These are phyloP conservation scores for Heliothis subflexa DNA, from an alignment of 1,140 invertebrate genomes.

Conservation along the genomic window DNA sequence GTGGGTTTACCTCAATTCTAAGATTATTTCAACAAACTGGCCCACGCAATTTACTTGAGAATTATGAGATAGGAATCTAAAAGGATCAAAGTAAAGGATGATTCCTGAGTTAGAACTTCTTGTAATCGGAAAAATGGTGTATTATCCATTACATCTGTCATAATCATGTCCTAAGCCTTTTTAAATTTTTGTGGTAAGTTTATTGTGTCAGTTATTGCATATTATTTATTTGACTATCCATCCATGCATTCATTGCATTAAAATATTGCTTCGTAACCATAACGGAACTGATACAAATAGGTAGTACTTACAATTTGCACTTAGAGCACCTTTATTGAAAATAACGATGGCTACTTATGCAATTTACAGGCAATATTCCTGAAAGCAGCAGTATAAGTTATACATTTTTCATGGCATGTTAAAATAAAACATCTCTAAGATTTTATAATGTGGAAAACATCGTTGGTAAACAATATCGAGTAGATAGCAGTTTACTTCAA, in stretches of 20 bases:
- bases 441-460: conserved; percentile 49
- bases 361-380: conserved; percentile 27
- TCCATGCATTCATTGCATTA: neutral
- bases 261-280: neutral
- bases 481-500: conserved; percentile 48
- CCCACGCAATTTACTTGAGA: conserved; percentile 31
- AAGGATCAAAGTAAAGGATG: conserved; percentile 35
- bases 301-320: neutral
- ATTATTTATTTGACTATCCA: neutral
- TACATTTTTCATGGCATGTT: conserved; percentile 32
- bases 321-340: conserved; percentile 14
- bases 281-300: neutral
- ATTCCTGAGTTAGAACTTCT: conserved; percentile 15
- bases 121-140: neutral
- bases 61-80: conserved; percentile 18
- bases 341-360: conserved; percentile 7
- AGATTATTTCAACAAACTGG: conserved; percentile 18
- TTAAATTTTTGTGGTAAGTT: too few species aligned
- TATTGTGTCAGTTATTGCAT: neutral
- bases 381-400: conserved; percentile 19
- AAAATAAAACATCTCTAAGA: conserved; percentile 38
- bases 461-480: conserved; percentile 45
- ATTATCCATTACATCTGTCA: conserved; percentile 9
- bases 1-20: neutral
- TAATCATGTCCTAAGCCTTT: neutral